A percentile compares a stretch with the other conserved stretches of the same genome.
These are phyloP conservation scores for Enteromius trimaculatus DNA, from an alignment of 2,797 vertebrate species.

Conservation along the genomic window DNA sequence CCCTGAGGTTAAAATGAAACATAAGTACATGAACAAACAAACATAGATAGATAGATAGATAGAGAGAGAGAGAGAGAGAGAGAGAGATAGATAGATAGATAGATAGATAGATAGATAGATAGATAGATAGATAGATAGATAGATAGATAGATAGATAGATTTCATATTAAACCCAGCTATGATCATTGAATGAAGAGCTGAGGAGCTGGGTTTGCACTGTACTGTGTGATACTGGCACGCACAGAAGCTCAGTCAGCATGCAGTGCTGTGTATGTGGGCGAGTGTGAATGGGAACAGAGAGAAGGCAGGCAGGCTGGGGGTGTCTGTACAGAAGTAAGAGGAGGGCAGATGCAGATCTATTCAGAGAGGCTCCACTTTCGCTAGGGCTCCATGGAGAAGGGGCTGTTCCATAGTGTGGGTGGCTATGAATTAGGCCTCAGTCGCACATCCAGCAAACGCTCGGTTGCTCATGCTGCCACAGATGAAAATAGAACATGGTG, in stretches of 20 bases:
- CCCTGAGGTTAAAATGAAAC: not conserved
- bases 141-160: too few relatives aligned
- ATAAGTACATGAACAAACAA: not conserved
- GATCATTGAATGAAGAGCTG: not conserved
- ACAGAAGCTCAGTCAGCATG: conserved; percentile 44
- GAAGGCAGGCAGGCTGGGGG: conserved; percentile 46
- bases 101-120: too few relatives aligned
- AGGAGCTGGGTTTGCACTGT: conserved; percentile 16
- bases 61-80: too few relatives aligned
- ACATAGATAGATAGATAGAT: too few relatives aligned
- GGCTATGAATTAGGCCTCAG: conserved; percentile 58
- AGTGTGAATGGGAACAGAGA: conserved; percentile 51
- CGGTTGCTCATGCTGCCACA: conserved; percentile 51
- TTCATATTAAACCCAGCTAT: not conserved
- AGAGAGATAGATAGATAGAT: too few relatives aligned
- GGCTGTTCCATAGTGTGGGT: conserved; percentile 60
- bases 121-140: too few relatives aligned
- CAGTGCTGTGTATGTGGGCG: conserved; percentile 55
- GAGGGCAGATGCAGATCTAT: conserved; percentile 54
- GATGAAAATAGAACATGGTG: conserved; percentile 57
- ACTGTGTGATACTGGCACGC: conserved; percentile 5
- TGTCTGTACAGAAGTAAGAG: conserved; percentile 48
- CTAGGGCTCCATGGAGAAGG: conserved; percentile 57
- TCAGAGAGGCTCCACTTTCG: conserved; percentile 53
- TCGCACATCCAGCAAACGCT: conserved; percentile 58